Conservation (phyloP, 2,113 vertebrate species). For the Campylorhamphus procurvoides region DNA sequence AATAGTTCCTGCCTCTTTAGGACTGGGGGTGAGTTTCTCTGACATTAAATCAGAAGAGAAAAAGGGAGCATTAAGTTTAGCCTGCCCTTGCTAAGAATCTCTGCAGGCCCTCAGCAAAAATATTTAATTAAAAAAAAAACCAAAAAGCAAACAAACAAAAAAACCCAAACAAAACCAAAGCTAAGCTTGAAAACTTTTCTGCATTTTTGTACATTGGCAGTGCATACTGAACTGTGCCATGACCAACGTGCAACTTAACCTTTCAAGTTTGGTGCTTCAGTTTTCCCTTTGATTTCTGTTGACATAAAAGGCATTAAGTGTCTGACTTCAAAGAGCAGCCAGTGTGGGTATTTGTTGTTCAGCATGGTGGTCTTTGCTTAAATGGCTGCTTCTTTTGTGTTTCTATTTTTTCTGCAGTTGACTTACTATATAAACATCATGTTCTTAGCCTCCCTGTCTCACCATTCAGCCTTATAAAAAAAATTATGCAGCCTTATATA, state of each 20-base stretch:
- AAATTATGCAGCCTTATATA: neutral
- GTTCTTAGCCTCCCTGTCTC: neutral
- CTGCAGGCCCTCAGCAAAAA: neutral
- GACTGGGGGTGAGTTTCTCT: neutral
- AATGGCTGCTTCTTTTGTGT: neutral
- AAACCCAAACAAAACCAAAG: no score
- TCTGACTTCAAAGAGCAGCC: conserved; percentile 32
- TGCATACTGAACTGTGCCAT: neutral
- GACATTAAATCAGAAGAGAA: neutral
- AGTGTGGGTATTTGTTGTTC: neutral
- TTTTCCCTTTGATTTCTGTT: conserved; percentile 28
- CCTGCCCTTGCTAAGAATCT: neutral
- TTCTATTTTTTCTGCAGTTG: neutral
- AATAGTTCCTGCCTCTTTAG: neutral
- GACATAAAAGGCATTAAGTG: conserved; percentile 26
- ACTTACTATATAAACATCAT: neutral
- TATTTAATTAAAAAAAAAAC: neutral
- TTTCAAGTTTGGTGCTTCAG: neutral
- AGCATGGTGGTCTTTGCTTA: conserved; percentile 15
- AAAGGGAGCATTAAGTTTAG: neutral
- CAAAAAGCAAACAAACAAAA: no score
- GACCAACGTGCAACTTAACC: neutral
- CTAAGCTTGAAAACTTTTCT: neutral
- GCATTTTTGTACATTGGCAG: neutral
- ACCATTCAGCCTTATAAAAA: neutral